These are phyloP conservation scores for Caenorhabditis sp. DNA, from an alignment of 2,888 invertebrate genomes.

Conservation along the genomic window DNA sequence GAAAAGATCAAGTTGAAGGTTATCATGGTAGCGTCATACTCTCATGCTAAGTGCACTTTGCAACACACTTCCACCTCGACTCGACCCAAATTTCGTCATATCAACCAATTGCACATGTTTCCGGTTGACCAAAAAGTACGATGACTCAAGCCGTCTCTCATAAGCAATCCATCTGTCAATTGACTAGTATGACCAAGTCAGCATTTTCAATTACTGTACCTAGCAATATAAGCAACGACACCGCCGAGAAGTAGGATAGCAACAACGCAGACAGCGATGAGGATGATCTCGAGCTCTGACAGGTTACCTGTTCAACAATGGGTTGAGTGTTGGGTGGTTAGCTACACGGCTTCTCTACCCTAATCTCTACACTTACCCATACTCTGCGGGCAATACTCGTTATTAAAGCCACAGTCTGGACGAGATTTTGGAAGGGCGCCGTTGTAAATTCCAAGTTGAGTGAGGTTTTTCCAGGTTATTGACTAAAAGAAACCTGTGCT, in stretches of 20 bases:
- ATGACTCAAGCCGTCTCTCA: constrained; percentile 66
- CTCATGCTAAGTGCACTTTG: constrained; percentile 60
- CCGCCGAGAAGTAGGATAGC: constrained; percentile 51
- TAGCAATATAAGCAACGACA: constrained; percentile 55
- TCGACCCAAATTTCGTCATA: constrained; percentile 65
- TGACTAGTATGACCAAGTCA: too few relatives aligned
- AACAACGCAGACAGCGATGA: constrained; percentile 59
- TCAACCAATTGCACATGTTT: constrained; percentile 63
- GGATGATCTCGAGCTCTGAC: constrained; percentile 68
- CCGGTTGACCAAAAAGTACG: constrained; percentile 64
- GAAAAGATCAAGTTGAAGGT: constrained; percentile 1
- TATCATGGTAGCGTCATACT: constrained; percentile 25
- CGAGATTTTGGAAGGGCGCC: constrained; percentile 53
- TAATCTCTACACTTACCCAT: constrained; percentile 39
- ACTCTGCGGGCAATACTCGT: constrained; percentile 52
- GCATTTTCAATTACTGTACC: too few relatives aligned
- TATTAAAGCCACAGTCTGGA: constrained; percentile 70
- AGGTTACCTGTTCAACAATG: constrained; percentile 62
- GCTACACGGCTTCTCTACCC: constrained; percentile 41
- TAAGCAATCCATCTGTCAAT: constrained; percentile 69
- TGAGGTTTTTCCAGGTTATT: constrained; percentile 52
- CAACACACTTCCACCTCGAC: constrained; percentile 65
- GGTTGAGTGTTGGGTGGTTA: constrained; percentile 28
- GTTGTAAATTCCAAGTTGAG: constrained; percentile 45
- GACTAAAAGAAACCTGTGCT: constrained; percentile 24